phyloP scores from a whole-genome alignment of 1,140 invertebrate species.

The Neodiprion fabricii region DNA sequence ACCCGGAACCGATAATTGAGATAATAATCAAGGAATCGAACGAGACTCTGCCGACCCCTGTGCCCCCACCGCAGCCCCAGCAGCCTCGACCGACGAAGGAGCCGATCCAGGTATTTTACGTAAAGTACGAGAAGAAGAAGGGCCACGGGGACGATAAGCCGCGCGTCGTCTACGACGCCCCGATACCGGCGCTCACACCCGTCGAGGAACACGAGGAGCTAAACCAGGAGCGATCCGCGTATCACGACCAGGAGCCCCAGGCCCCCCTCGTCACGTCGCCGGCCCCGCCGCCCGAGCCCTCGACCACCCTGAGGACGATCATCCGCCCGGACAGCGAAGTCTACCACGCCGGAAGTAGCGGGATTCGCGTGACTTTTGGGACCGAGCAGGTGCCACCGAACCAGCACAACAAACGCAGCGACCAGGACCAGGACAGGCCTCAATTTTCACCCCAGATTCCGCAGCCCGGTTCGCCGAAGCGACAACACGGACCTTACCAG shows the following conservation, averaged over 20 bases:
- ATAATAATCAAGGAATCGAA: constrained; percentile 91
- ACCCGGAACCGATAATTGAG: constrained; percentile 88
- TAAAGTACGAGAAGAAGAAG: constrained; percentile 83
- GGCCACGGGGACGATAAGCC: constrained; percentile 66
- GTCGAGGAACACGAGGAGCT: constrained; percentile 68
- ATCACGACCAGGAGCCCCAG: constrained; percentile 53
- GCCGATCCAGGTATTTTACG: constrained; percentile 88
- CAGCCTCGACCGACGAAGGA: constrained; percentile 73
- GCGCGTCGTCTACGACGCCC: constrained; percentile 78
- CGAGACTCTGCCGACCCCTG: constrained; percentile 75
- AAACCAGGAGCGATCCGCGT: constrained; percentile 57
- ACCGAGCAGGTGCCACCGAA: constrained; percentile 63
- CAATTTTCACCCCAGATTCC: constrained; percentile 50
- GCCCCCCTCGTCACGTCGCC: constrained; percentile 43
- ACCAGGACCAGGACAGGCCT: constrained; percentile 45
- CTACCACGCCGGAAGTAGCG: constrained; percentile 74
- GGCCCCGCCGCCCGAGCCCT: constrained; percentile 60
- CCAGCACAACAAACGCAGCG: constrained; percentile 57
- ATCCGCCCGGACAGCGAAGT: constrained; percentile 84
- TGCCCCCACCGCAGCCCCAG: constrained; percentile 60
- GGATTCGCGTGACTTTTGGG: constrained; percentile 78
- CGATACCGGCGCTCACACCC: constrained; percentile 74
- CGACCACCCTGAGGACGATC: constrained; percentile 81
- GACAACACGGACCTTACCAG: constrained; percentile 54
- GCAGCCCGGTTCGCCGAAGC: constrained; percentile 44